Conservation (phyloP, 1,140 invertebrate species). For the Copidosoma floridanum region DNA sequence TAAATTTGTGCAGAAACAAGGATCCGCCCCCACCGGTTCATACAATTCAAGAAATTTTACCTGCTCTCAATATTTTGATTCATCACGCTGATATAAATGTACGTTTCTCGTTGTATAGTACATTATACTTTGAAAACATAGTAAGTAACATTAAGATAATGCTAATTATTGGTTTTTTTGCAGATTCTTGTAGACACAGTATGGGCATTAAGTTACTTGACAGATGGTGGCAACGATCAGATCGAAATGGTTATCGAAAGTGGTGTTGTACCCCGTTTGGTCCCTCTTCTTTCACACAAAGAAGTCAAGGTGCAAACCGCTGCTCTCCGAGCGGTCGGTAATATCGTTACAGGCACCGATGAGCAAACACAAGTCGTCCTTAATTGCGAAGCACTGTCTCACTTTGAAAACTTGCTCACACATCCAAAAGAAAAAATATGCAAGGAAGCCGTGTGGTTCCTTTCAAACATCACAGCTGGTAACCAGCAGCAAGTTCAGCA, state of each 20-base stretch:
- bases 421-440: slow-evolving; percentile 86
- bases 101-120: slow-evolving; percentile 51
- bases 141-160: too few relatives aligned
- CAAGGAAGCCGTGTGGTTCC: slow-evolving; percentile 97
- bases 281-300: slow-evolving; percentile 91
- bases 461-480: slow-evolving; percentile 98
- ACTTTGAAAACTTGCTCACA: slow-evolving; percentile 85
- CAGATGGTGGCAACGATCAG: slow-evolving; percentile 97
- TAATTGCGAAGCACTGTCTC: slow-evolving; percentile 77
- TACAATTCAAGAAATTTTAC: slow-evolving; percentile 91
- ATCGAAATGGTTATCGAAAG: slow-evolving; percentile 99
- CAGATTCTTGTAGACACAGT: slow-evolving; percentile 98
- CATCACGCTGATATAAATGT: slow-evolving; percentile 95
- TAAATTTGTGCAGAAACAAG: slow-evolving; percentile 95
- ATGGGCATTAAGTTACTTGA: slow-evolving; percentile 98
- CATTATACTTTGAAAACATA: too few relatives aligned
- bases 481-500: slow-evolving; percentile 96
- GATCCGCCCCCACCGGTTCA: slow-evolving; percentile 84
- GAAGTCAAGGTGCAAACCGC: slow-evolving; percentile 98
- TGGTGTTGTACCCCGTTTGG: slow-evolving; percentile 89
- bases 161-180: too few relatives aligned
- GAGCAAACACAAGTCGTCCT: slow-evolving; percentile 87
- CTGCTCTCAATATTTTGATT: slow-evolving; percentile 90
- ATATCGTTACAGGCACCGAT: slow-evolving; percentile 98
- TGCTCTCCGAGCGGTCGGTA: slow-evolving; percentile 93